Evolutionary conservation across 2,797 vertebrate genomes (phyloP).

Genomic region (Darevskia mixta): DNA sequence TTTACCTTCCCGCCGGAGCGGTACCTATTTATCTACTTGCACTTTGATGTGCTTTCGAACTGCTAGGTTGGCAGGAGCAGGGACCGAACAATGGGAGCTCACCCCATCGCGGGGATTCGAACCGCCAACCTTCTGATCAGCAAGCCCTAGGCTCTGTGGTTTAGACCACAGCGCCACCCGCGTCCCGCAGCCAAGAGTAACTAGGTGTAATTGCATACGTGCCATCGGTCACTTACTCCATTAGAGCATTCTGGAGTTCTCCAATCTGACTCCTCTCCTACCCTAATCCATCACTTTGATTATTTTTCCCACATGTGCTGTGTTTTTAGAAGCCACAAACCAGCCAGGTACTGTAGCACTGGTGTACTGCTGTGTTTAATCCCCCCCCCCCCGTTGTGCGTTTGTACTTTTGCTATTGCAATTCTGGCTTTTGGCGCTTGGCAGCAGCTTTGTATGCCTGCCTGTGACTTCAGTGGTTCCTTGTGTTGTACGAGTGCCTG

Average conservation of each 20-base stretch:
- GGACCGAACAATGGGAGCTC: no score
- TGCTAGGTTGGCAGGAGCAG: no score
- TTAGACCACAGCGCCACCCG: no score
- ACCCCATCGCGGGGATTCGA: no score
- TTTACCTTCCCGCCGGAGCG: no score
- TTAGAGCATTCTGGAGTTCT: constrained; percentile 72
- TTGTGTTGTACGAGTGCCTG: constrained; percentile 52
- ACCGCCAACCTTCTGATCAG: no score
- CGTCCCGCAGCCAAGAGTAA: constrained; percentile 34
- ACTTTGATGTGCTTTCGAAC: no score
- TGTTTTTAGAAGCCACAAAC: constrained; percentile 91
- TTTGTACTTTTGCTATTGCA: constrained; percentile 69
- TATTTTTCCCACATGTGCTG: constrained; percentile 86
- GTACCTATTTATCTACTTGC: no score
- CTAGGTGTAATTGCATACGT: constrained; percentile 43
- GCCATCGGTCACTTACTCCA: constrained; percentile 64
- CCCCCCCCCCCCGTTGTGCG: constrained; percentile 33
- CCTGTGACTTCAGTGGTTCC: constrained; percentile 64
- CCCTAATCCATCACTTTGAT: constrained; percentile 82
- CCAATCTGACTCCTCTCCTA: constrained; percentile 67
- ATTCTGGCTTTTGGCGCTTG: constrained; percentile 68
- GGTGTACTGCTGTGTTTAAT: constrained; percentile 75
- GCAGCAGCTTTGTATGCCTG: constrained; percentile 63
- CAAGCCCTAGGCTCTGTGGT: no score
- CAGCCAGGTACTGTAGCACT: constrained; percentile 89